phyloP scores from a whole-genome alignment of 1,140 invertebrate species.

The Drosophila parvula region DNA sequence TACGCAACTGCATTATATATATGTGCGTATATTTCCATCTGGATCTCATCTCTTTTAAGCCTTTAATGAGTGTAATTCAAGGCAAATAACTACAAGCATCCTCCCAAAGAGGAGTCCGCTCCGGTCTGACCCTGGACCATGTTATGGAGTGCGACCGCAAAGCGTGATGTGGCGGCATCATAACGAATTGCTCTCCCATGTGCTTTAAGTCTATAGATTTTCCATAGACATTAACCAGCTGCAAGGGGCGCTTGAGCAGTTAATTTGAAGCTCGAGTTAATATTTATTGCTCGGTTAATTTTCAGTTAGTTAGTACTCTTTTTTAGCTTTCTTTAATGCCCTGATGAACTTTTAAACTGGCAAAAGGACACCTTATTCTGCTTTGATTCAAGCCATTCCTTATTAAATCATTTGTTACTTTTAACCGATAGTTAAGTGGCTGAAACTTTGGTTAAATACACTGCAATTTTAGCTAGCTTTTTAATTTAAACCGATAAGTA shows the following conservation, averaged over 20 bases:
- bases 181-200: slow-evolving; percentile 9
- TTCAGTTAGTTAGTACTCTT: too few relatives aligned
- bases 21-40: neutral
- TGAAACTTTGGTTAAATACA: too few relatives aligned
- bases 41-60: neutral
- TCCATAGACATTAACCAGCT: neutral
- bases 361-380: too few relatives aligned
- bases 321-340: too few relatives aligned
- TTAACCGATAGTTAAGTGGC: too few relatives aligned
- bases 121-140: neutral
- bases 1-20: neutral
- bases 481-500: too few relatives aligned
- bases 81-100: neutral
- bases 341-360: too few relatives aligned
- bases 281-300: too few relatives aligned
- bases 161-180: slow-evolving; percentile 1
- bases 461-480: too few relatives aligned
- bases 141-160: slow-evolving; percentile 1
- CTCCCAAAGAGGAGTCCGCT: neutral
- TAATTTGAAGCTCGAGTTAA: neutral
- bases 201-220: neutral
- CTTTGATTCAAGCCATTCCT: too few relatives aligned
- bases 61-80: slow-evolving; percentile 5
- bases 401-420: too few relatives aligned
- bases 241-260: neutral